Evolutionary conservation across 2,888 invertebrate species (phyloP), one percentile per base, ranked within the genome.

Genomic region (Priocnemis perturbator): DNA sequence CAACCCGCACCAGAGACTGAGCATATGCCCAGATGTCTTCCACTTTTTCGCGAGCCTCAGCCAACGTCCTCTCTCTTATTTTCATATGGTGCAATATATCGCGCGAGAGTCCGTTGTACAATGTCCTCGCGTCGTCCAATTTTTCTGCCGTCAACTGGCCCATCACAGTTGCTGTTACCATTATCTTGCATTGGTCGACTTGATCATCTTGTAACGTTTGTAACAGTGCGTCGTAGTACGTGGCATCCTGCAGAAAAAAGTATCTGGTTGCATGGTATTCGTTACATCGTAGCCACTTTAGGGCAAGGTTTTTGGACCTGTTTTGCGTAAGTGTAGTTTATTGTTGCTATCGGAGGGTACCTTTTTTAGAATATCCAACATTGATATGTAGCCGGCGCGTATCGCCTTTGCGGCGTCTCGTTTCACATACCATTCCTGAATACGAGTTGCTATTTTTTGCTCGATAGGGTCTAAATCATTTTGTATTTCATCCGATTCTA

Each of bases 81-180:
- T 91, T 91, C 92, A 93, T 92, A 77, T 93, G 93, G 3, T 88
- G 89, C 86, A 93, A 92, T 53, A 94, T 92, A 63, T 91, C 90
- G 60, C 89, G 89, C 77, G 93, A 92, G 71, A 93, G 83, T 60
- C 90, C 90, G 77, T 90, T 91, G 82, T 92, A 94, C 78, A 92
- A 92, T 59, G 90, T 91, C 71, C 92, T 91, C 61, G 93, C 89
- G 74, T 93, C 93, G 62, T 93, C 93, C 26, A 93, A 88, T 83
- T 93, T 93, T 83, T 94, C 93, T 77, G 92, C 91, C 0, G 93
- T 93, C 0, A 93, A 87, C 81, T 94, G 93, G 0, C 94, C 93
- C 90, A 94, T 91, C 80, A 92, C 91, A 0, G 93, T 93, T 0
- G 93, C 92, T 21, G 91, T 91, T 85, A 93, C 90, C 78, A 94